Evolutionary conservation across 92 coral and sea anemone genomes (phyloP), one percentile per base, ranked within the genome.

Genomic region (Epizoanthus rinbou): DNA sequence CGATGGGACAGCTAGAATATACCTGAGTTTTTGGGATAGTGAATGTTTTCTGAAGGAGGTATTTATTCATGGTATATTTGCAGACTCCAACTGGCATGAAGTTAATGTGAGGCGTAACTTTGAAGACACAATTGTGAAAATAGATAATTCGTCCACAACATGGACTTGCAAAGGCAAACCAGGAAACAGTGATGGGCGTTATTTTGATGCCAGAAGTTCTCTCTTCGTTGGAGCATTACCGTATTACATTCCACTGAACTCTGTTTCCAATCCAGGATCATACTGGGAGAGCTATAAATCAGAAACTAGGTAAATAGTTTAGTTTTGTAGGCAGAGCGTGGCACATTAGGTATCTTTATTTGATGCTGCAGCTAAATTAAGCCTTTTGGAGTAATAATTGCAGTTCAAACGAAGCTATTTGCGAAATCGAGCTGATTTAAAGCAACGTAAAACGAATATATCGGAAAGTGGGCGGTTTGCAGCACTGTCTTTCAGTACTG

Each of bases 81-180:
- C 84, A 47, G 97, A 93, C 82, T 80, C 86, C 57, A 88, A 91
- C 56, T 93, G 97, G 97, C 94, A 91, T 74, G 88, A 85, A 86
- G 85, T 93, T 53, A 85, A 72, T n/a, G 85, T 93, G 14, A 67
- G 83, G 25, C 75, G 88, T 24, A 72, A 80, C 25, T 57, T 66
- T 7, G 80, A 86, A 22, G 70, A 89, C 25, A 89, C 86, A 22
- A 62, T 83, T 19, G 76, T 86, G 16, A 56, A 57, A 3, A 86
- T 93, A 4, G 97, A 93, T 80, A 80, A 84, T 53, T 78, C 58
- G 15, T 78, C 82, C 31, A 62, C 71, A 21, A 78, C 28, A 15
- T 70, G 62, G 17, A 78, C 10, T 41, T 78, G 82, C 57, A 62
- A 22, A 43, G 22, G 22, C 43, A 37, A 62, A 2, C 72, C 73